Conservation (phyloP, 2,113 vertebrate species). For the Agapornis roseicollis region DNA sequence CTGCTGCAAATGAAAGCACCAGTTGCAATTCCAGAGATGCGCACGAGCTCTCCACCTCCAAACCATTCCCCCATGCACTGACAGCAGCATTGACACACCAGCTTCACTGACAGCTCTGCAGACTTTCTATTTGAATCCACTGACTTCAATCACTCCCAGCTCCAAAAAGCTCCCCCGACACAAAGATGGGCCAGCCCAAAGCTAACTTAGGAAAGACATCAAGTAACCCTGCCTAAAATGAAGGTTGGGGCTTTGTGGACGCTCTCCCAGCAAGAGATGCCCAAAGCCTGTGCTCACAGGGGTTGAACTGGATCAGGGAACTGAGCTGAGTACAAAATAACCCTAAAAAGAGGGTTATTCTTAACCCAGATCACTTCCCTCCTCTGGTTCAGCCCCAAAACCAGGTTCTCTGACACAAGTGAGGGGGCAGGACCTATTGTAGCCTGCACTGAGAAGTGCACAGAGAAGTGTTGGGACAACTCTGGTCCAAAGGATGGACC, state of each 20-base stretch:
- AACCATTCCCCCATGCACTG: conserved; percentile 1
- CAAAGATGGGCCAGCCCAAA: not conserved
- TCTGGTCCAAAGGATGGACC: not conserved
- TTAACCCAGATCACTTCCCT: not conserved
- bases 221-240: not conserved
- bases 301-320: not conserved
- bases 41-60: conserved; percentile 5
- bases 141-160: not conserved
- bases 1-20: not conserved
- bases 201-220: not conserved
- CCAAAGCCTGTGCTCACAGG: not conserved
- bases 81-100: conserved; percentile 6
- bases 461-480: not conserved
- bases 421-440: not conserved
- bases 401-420: not conserved
- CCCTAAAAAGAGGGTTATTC: not conserved
- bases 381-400: not conserved
- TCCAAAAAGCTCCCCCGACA: not conserved
- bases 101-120: not conserved
- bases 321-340: conserved; percentile 11
- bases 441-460: not conserved
- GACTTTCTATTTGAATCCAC: conserved; percentile 14
- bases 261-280: not conserved
- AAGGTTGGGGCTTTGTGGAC: not conserved
- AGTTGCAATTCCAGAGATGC: conserved; percentile 10